Base-by-base conservation (phyloP, 2,797 vertebrate species). In the Masticophis lateralis region DNA sequence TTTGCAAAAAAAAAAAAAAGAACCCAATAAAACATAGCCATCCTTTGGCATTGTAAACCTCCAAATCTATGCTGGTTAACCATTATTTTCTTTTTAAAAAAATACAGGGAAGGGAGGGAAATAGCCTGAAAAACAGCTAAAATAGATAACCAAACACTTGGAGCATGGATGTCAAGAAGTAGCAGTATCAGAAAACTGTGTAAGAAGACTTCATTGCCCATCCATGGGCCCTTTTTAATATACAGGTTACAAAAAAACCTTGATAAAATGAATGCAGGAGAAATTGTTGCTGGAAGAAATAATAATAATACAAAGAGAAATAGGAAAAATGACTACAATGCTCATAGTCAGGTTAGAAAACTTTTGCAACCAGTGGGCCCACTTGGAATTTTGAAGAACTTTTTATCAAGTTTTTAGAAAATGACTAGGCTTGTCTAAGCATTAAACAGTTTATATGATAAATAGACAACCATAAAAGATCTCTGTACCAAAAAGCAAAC, bases 1-100 rank as follows among this genome's bases (percentile, higher is more conserved):
- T 91, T 94, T 93, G 37, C 51, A 95, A 94, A 66, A n/a, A 83
- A 5, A 79, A 2, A 51, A 51, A 10, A 51, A 10, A 51, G 51
- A 51, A 11, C 4, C 27, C 11, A 83, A 95, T 88, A 12, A 27
- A 8, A 74, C 13, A 88, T 13, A 90, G 43, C 16, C 10, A 56
- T 90, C 51, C 32, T 47, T 93, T 87, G 60, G 25, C 25, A 28
- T 57, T 63, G 87, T 57, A 92, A 20, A 69, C 3, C 8, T 32
- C 53, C 60, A 83, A 60, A 79, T 90, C 47, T 66, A 37, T 55
- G 25, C 51, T 63, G 13, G 56, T 61, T 60, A 92, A 79, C 3
- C 60, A 12, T 60, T 32, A 92, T 89, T 51, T 18, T 25, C n/a
- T 63, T 37, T 74, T 57, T 55, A 3, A 20, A 14, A 83, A 83